Percentiles rank a stretch among this genome's conserved stretches.
Conservation (phyloP, 1,140 invertebrate genomes). For the Aporrectodea caliginosa region DNA sequence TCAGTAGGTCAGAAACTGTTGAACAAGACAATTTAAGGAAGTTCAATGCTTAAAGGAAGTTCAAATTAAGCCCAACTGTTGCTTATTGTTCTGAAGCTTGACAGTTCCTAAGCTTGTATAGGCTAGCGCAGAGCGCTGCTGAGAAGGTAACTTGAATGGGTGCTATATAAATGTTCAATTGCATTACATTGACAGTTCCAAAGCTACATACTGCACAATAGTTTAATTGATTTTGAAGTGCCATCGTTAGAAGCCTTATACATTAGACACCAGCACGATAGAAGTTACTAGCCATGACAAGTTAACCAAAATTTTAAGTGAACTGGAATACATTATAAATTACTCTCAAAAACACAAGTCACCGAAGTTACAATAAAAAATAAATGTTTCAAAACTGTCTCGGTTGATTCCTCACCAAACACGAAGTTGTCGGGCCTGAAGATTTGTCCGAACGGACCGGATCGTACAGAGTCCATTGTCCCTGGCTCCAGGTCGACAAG, state of each 20-base stretch:
- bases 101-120: no score
- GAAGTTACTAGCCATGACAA: neutral
- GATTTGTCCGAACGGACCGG: constrained; percentile 51
- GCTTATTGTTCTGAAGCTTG: no score
- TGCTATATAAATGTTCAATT: no score
- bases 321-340: no score
- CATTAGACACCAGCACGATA: neutral
- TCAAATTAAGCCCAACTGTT: no score
- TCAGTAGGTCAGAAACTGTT: no score
- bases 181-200: neutral
- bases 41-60: no score
- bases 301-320: neutral
- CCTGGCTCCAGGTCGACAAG: constrained; percentile 66
- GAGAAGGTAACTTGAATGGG: no score
- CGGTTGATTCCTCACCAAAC: constrained; percentile 34
- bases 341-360: no score
- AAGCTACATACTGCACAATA: neutral
- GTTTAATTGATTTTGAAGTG: neutral
- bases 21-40: no score
- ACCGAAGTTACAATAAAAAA: neutral
- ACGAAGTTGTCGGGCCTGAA: constrained; percentile 53
- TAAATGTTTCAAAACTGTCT: neutral
- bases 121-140: no score
- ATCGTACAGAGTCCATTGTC: constrained; percentile 53
- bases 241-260: neutral